A percentile compares a stretch with the other conserved stretches of the same genome.
Evolutionary conservation across 2,113 vertebrate genomes (phyloP).

Genomic region (Ranitomeya variabilis): DNA sequence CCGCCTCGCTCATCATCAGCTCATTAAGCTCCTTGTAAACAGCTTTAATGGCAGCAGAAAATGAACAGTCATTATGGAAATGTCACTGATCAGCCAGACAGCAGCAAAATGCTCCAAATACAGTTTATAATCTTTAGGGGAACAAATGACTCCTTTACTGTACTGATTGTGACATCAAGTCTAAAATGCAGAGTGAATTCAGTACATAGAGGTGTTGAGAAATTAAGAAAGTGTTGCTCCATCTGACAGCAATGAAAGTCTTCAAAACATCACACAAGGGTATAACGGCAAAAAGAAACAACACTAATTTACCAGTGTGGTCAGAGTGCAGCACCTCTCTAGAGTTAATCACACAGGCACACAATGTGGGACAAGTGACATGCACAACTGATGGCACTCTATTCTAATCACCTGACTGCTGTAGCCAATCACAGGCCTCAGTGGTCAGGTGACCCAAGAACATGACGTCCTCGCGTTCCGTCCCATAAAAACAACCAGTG

Average conservation of each 20-base stretch:
- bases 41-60: slow-evolving; percentile 23
- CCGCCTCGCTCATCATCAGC: background rate
- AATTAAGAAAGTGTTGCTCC: background rate
- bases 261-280: background rate
- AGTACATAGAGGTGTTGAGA: background rate
- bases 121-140: background rate
- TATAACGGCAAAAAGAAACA: background rate
- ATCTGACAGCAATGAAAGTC: background rate
- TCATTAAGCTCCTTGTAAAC: slow-evolving; percentile 43
- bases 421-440: too few species aligned
- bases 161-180: background rate
- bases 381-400: too few species aligned
- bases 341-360: background rate
- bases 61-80: background rate
- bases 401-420: too few species aligned
- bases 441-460: too few species aligned
- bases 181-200: background rate
- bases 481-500: too few species aligned
- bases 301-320: background rate
- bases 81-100: background rate
- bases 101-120: background rate
- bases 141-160: background rate
- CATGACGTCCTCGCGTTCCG: too few species aligned
- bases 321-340: background rate
- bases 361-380: too few species aligned